Base-by-base conservation (phyloP, 1,140 invertebrate genomes). In the Bombus confusus region DNA sequence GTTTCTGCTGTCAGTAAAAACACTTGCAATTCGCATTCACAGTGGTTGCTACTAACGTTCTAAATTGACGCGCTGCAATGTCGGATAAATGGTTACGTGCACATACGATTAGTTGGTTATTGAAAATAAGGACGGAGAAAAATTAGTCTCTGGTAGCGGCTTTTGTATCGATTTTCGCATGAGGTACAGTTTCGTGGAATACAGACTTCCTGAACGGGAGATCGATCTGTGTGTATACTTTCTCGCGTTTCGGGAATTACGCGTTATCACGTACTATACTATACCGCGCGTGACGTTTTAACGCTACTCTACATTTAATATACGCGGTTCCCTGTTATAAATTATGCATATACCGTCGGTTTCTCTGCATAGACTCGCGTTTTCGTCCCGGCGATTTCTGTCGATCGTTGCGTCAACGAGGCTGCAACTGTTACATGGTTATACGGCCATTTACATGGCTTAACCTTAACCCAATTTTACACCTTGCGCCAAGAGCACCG, bases 381-480 rank as follows among this genome's bases (percentile, higher is more conserved):
- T 84, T 85, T 84, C 57, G 80, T 28, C 28, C 47, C 37, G 34
- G 25, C 31, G 79, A 82, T 72, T n/a, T 72, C 62, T 15, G n/a
- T 43, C 4, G 34, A 52, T 78, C 52, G 52, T 90, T 89, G 88
- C 85, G 84, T 87, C 81, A 83, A 85, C 47, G 62, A 12, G 59
- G 34, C 12, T 83, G 68, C 78, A 83, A 88, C 86, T 86, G 88
- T 91, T 92, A 89, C 86, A 86, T 88, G 73, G 78, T 76, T 79
- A 80, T 68, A 73, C 78, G n/a, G 77, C 89, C 84, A 75, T 86
- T 91, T 89, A 91, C 87, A 87, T 69, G 80, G 62, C 41, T 88
- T 86, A 88, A 93, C 92, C 92, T 93, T 93, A 91, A 93, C 92
- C 92, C 86, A 85, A 83, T 90, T 93, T 93, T 85, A 79, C 85